Evolutionary conservation across 2,797 vertebrate species (phyloP), one percentile per base, ranked within the genome.

Genomic region (Acanthopagrus latus): DNA sequence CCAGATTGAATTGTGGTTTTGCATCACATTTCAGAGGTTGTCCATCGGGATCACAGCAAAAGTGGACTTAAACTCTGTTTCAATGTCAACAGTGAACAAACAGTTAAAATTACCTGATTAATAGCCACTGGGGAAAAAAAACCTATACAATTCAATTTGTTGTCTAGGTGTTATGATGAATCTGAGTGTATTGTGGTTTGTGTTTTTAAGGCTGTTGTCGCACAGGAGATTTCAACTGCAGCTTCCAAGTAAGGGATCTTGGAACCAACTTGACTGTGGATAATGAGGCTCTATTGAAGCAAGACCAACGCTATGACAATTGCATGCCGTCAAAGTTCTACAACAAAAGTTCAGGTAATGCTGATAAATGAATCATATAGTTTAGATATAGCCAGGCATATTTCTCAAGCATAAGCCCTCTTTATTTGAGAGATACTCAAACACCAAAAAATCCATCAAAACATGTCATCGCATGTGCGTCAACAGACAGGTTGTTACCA

Each of bases 251-350:
- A n/a, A 12, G 0, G 8, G 1, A 0, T 0, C 12, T n/a, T 43
- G 11, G 17, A 3, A 13, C 0, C 41, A 47, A 0, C 12, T 4
- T 82, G 33, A n/a, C 0, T 43, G 0, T 44, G 9, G 18, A 43
- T 1, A 0, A 62, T 11, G 1, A 21, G 0, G 25, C 11, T 55
- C 14, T 82, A 2, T 66, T 9, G 33, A n/a, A 50, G 0, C 76
- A 72, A 9, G 59, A 13, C 1, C 0, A 0, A 0, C 0, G 0
- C 0, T 18, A 0, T 14, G 0, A 0, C 5, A 7, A 33, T 0
- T 84, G 68, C 56, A 2, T 56, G 2, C 52, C 52, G 41, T 75
- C 51, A 0, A 0, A 0, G 2, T 0, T 50, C 9, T 27, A 25
- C 47, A 57, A 0, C 0, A 1, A 3, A 0, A 4, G 0, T 11